Conservation (phyloP, 2,113 vertebrate species). For the Heteronetta atricapilla region DNA sequence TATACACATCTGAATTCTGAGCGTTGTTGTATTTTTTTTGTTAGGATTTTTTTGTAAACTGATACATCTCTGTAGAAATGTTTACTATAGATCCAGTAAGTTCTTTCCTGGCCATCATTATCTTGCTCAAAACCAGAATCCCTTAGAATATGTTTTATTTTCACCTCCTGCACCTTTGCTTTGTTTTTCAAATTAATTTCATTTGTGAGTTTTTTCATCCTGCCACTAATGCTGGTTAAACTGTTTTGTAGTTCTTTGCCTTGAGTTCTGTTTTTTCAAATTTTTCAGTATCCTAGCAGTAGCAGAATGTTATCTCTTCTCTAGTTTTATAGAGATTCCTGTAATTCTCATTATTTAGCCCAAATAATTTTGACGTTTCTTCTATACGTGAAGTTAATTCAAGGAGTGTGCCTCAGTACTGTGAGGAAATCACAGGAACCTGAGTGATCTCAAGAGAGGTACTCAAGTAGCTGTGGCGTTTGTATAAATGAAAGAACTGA, state of each 20-base stretch:
- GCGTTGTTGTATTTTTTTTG: neutral
- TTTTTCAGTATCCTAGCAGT: neutral
- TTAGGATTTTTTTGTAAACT: neutral
- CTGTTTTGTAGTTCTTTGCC: neutral
- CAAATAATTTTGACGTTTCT: neutral
- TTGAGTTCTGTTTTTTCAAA: neutral
- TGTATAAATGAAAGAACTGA: conserved; percentile 6
- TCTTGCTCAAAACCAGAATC: neutral
- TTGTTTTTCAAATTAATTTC: neutral
- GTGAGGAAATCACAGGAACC: conserved; percentile 6
- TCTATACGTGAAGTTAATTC: conserved; percentile 4
- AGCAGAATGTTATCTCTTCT: neutral
- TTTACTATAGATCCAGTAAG: neutral
- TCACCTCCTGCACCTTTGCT: neutral
- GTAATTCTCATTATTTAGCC: neutral
- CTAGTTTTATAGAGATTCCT: neutral
- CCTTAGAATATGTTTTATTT: neutral
- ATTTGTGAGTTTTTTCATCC: neutral
- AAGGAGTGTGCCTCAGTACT: neutral
- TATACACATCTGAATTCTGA: neutral
- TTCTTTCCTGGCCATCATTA: neutral
- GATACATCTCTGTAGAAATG: neutral
- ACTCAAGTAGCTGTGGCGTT: conserved; percentile 8
- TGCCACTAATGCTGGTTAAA: neutral
- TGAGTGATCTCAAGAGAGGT: conserved; percentile 37